Evolutionary conservation across 2,797 vertebrate species (phyloP), one percentile per base, ranked within the genome.

Genomic region (Tauraco hartlaubi): DNA sequence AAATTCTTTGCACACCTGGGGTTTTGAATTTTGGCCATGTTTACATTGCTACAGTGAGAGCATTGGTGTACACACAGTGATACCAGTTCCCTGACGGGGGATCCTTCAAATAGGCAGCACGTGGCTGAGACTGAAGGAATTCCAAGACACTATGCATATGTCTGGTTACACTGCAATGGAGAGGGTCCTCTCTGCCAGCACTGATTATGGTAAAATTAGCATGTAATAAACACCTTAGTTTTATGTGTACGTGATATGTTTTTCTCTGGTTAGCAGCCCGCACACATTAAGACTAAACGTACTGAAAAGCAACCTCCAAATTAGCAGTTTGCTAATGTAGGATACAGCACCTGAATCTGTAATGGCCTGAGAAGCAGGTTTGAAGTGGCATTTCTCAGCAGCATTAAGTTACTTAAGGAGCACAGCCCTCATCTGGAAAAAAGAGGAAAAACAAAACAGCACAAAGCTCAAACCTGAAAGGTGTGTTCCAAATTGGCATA

Each of bases 171-270:
- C 22, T 20, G 18, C 54, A 76, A 15, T 5, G 21, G 75, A 91
- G 67, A 89, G 59, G 11, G 14, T 56, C 62, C 69, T 80, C 78
- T 94, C 62, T 78, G 49, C 76, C 67, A 68, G 48, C 48, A 54
- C 55, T 64, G 46, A 64, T 78, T 76, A 80, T 78, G 75, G 63
- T 88, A 83, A 93, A 88, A 90, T 68, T 59, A 93, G 76, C 31
- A 74, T 81, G 83, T 72, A 97, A 96, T 95, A 97, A 96, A 96
- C 48, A 84, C 62, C 67, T 95, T n/a, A 78, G 64, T 92, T 92
- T 89, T 72, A 20, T 41, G 35, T 68, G 23, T 9, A 69, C 20
- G 23, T 58, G 62, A 33, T 54, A 61, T 1, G 9, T 74, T 89
- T 83, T 76, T 64, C 39, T 86, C 44, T 25, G 56, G 51, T 86